Evolutionary conservation across 2,888 invertebrate genomes (phyloP).

Genomic region (Platypus cylindrus): DNA sequence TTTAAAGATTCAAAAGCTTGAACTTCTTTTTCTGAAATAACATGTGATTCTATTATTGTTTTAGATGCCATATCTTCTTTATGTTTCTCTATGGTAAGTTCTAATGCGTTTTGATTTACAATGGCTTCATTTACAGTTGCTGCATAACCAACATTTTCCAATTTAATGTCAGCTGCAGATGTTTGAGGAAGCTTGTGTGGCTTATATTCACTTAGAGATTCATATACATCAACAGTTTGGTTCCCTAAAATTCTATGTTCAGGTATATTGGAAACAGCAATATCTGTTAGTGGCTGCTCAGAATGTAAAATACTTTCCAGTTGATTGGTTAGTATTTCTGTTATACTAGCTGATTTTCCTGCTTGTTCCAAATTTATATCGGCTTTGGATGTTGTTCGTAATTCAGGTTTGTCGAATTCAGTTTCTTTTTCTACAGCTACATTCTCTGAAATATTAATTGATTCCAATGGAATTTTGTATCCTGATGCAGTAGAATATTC

Average conservation of each 20-base stretch:
- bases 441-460: conserved; percentile 20
- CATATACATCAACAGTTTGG: conserved; percentile 6
- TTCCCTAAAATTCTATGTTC: conserved; percentile 11
- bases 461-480: conserved; percentile 18
- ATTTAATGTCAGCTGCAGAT: conserved; percentile 22
- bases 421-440: conserved; percentile 19
- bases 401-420: conserved; percentile 4
- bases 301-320: conserved; percentile 26
- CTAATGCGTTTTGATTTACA: conserved; percentile 30
- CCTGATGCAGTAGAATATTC: conserved; percentile 17
- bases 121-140: conserved; percentile 29
- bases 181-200: neutral
- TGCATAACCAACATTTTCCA: conserved; percentile 25
- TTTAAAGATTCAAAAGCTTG: conserved; percentile 7
- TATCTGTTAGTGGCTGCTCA: conserved; percentile 14
- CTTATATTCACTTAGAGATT: conserved; percentile 4
- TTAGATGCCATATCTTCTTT: conserved; percentile 9
- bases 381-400: conserved; percentile 16
- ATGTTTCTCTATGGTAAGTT: conserved; percentile 17
- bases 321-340: conserved; percentile 30
- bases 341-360: conserved; percentile 24
- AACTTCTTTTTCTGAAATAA: conserved; percentile 3
- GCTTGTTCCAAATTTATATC: conserved; percentile 26
- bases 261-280: conserved; percentile 12
- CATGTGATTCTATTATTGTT: conserved; percentile 4